Evolutionary conservation across 2,113 vertebrate genomes (phyloP).

Genomic region (Hypanus sabinus): DNA sequence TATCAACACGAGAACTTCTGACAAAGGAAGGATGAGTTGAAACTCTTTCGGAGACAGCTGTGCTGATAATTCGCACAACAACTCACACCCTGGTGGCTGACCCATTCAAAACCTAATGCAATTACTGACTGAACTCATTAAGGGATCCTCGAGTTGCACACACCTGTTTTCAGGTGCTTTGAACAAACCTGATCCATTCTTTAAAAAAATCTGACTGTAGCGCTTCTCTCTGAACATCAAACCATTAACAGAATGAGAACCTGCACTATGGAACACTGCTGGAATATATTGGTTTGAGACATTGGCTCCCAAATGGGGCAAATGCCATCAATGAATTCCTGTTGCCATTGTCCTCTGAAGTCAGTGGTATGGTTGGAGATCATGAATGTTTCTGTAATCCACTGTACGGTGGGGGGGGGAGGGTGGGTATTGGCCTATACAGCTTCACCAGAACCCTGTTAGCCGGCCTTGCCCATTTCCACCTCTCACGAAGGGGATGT

Average conservation of each 20-base stretch:
- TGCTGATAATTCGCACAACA: not conserved
- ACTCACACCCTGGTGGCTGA: not conserved
- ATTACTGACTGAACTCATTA: not conserved
- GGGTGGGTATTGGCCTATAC: no score
- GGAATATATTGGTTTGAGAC: no score
- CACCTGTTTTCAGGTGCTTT: slow-evolving; percentile 11
- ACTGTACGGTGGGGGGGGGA: no score
- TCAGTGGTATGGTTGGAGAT: no score
- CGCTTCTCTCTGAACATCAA: not conserved
- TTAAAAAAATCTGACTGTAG: no score
- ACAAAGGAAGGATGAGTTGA: not conserved
- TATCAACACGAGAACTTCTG: not conserved
- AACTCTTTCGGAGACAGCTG: slow-evolving; percentile 15
- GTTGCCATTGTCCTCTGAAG: no score
- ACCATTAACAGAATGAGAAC: not conserved
- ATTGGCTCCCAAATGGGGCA: no score
- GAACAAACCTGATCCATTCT: not conserved
- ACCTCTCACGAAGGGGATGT: no score
- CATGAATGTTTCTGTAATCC: no score
- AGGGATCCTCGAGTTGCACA: not conserved
- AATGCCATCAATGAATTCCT: no score
- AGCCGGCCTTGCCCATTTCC: no score
- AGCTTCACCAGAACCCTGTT: no score
- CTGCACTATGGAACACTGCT: not conserved
- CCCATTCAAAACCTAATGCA: not conserved